Conservation (phyloP, 2,797 vertebrate species). For the Bradypus variegatus region DNA sequence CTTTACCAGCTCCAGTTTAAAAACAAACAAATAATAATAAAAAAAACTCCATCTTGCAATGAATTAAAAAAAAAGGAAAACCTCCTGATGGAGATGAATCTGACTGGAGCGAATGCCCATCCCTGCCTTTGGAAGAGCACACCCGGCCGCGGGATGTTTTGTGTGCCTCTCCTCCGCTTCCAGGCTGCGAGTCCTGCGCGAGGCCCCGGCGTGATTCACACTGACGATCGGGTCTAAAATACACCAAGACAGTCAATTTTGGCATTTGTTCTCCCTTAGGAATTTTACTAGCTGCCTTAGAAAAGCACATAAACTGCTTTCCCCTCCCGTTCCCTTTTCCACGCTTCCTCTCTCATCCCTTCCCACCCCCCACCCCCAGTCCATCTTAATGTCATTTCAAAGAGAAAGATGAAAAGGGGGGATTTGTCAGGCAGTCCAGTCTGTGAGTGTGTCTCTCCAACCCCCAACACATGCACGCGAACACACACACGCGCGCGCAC, state of each 20-base stretch:
- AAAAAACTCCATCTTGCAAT: slow-evolving; percentile 53
- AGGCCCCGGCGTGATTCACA: slow-evolving; percentile 71
- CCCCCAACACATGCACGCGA: slow-evolving; percentile 10
- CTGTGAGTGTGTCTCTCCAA: slow-evolving; percentile 56
- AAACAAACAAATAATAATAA: neutral
- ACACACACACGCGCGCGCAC: neutral
- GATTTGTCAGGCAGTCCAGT: slow-evolving; percentile 58
- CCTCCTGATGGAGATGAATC: slow-evolving; percentile 39
- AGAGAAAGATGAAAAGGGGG: slow-evolving; percentile 54
- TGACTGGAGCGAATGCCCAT: slow-evolving; percentile 56
- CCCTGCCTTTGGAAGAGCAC: slow-evolving; percentile 51
- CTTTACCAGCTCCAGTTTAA: slow-evolving; percentile 37
- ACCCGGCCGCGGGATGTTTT: slow-evolving; percentile 51
- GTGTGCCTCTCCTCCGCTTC: slow-evolving; percentile 53
- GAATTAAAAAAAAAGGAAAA: neutral
- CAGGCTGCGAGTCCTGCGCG: slow-evolving; percentile 64
- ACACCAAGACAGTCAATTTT: slow-evolving; percentile 73
- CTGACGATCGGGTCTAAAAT: slow-evolving; percentile 69
- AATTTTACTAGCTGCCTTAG: slow-evolving; percentile 73
- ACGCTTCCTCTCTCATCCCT: slow-evolving; percentile 26
- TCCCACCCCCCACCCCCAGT: neutral
- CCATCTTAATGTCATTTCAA: slow-evolving; percentile 58
- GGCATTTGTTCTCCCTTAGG: slow-evolving; percentile 71
- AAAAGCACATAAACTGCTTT: slow-evolving; percentile 71
- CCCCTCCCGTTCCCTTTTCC: slow-evolving; percentile 50